Base-by-base conservation (phyloP, 2,113 vertebrate genomes). In the Anas platyrhynchos region DNA sequence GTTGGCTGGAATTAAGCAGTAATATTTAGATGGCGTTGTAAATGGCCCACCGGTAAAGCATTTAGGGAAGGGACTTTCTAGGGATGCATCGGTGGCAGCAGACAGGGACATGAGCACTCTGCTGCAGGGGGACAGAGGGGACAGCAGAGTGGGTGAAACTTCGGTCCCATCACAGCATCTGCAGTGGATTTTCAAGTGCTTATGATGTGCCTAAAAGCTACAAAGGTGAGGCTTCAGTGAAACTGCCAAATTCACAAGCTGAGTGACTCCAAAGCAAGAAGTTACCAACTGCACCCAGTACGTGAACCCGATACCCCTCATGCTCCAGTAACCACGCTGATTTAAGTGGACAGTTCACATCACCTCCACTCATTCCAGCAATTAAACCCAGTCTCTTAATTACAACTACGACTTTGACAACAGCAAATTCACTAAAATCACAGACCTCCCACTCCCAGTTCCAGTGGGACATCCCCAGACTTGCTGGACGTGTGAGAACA, bases 251-350 rank as follows among this genome's bases (percentile, higher is more conserved):
- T 17, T 31, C 31, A 23, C 27, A 48, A 41, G 16, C 7, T 13
- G 27, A 20, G 27, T 7, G 20, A 54, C 50, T 48, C 38, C 46
- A 6, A 7, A 22, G 59, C 3, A 61, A 86, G 66, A 68, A 48
- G 34, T 38, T 43, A n/a, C 12, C 68, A 48, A 38, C 43, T 6
- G 55, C 48, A 52, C 27, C 4, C 15, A 38, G 22, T 7, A 21
- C 36, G 8, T 9, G 32, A 20, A 54, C 32, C 26, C 59, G 34
- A 71, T 1, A 54, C 6, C 48, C 44, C 50, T 48, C 2, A 0
- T 38, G 52, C 22, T 48, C 63, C 25, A 50, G 23, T 22, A 5
- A 6, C 13, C 58, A 31, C 34, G n/a, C 34, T 0, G 0, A 58
- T 71, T 17, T 29, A 10, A 62, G n/a, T 2, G 16, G 43, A 56